These are phyloP conservation scores for Neomonachus schauinslandi DNA, from an alignment of 2,113 vertebrate genomes.

Conservation along the genomic window DNA sequence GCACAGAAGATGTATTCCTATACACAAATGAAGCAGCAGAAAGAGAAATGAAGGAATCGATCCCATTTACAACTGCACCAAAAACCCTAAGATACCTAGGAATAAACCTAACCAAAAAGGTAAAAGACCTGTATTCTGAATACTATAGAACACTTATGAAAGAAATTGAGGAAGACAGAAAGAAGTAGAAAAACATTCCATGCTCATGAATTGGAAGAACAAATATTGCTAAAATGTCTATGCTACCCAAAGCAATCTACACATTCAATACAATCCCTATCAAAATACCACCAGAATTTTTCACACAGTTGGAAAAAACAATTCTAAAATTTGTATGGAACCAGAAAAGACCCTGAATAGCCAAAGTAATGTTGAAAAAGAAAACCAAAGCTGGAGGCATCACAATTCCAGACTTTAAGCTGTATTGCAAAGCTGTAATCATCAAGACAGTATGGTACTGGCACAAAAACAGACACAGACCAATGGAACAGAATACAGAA, in stretches of 20 bases:
- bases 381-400: not conserved
- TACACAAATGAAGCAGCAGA: not conserved
- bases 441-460: not conserved
- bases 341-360: not conserved
- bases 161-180: too few species aligned
- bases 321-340: not conserved
- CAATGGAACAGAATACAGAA: not conserved
- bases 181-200: too few species aligned
- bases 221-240: too few species aligned
- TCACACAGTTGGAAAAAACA: too few species aligned
- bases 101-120: too few species aligned
- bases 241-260: too few species aligned
- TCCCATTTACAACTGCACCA: not conserved
- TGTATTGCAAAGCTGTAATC: not conserved
- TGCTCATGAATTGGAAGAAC: too few species aligned
- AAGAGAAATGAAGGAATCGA: not conserved
- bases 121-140: too few species aligned
- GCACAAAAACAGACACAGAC: not conserved
- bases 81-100: too few species aligned
- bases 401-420: not conserved
- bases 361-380: not conserved
- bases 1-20: not conserved
- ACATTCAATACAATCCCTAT: too few species aligned
- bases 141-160: too few species aligned
- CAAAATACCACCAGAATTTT: too few species aligned